These are phyloP conservation scores for Cryptophagus acutangulus DNA, from an alignment of 2,888 invertebrate genomes.

Conservation along the genomic window DNA sequence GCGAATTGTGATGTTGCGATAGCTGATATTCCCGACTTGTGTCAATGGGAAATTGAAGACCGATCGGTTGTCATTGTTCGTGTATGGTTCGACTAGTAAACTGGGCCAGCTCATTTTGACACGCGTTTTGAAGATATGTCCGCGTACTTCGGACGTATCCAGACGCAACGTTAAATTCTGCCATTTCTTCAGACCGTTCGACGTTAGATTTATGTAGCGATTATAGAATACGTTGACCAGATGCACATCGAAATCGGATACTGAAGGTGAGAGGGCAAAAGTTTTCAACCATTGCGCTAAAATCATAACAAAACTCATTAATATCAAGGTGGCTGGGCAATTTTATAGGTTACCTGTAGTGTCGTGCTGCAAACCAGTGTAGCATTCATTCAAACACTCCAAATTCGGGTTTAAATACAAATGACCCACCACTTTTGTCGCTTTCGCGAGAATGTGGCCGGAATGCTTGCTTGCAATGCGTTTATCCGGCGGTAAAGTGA, in stretches of 20 bases:
- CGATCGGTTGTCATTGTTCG: constrained; percentile 46
- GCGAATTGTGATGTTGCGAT: constrained; percentile 61
- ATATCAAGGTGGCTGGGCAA: background rate
- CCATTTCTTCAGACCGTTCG: constrained; percentile 49
- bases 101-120: constrained; percentile 68
- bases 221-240: constrained; percentile 59
- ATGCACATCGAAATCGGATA: constrained; percentile 65
- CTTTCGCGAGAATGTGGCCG: constrained; percentile 50
- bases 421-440: constrained; percentile 54
- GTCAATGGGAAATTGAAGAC: constrained; percentile 64
- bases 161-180: constrained; percentile 69
- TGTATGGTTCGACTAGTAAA: constrained; percentile 41
- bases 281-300: constrained; percentile 66
- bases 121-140: constrained; percentile 61
- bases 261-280: constrained; percentile 58
- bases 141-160: constrained; percentile 67
- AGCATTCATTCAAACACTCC: constrained; percentile 69
- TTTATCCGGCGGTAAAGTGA: constrained; percentile 59
- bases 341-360: constrained; percentile 54
- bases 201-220: constrained; percentile 54
- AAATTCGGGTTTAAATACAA: constrained; percentile 68
- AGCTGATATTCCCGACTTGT: constrained; percentile 65
- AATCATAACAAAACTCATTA: constrained; percentile 24
- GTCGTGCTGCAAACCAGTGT: constrained; percentile 66
- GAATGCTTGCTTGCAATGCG: constrained; percentile 54